A percentile compares a stretch with the other conserved stretches of the same genome.
These are phyloP conservation scores for Rhogogaster chlorosoma DNA, from an alignment of 2,888 invertebrate genomes.

Conservation along the genomic window DNA sequence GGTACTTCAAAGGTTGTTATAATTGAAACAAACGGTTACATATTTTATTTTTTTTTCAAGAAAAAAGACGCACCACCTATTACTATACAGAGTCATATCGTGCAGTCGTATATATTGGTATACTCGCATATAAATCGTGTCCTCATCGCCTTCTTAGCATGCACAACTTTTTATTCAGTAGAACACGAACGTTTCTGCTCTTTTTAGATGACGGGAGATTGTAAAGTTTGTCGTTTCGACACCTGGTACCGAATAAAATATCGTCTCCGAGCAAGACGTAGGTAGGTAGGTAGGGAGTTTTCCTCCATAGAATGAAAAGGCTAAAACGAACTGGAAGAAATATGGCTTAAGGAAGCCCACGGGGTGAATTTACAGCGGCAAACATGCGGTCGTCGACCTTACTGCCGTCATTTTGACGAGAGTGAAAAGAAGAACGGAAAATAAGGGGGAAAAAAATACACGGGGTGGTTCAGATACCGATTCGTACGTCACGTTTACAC, in stretches of 20 bases:
- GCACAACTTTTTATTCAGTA: neutral
- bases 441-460: neutral
- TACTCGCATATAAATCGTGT: neutral
- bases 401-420: neutral
- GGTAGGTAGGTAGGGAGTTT: neutral
- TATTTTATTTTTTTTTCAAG: neutral
- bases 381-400: constrained; percentile 29
- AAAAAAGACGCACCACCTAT: neutral
- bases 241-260: constrained; percentile 22
- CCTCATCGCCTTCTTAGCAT: neutral
- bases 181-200: neutral
- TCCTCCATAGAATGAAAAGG: neutral
- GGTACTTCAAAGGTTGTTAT: neutral
- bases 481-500: neutral
- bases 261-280: neutral
- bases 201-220: neutral
- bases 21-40: neutral
- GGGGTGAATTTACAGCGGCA: constrained; percentile 10
- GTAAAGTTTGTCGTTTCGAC: neutral
- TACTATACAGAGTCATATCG: neutral
- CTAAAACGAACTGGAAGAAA: constrained; percentile 11
- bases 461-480: neutral
- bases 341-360: neutral
- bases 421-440: neutral
- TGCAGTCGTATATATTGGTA: neutral